Evolutionary conservation across 1,140 invertebrate species (phyloP), one percentile per base, ranked within the genome.

Genomic region (Phymorhynchus buccinoides): DNA sequence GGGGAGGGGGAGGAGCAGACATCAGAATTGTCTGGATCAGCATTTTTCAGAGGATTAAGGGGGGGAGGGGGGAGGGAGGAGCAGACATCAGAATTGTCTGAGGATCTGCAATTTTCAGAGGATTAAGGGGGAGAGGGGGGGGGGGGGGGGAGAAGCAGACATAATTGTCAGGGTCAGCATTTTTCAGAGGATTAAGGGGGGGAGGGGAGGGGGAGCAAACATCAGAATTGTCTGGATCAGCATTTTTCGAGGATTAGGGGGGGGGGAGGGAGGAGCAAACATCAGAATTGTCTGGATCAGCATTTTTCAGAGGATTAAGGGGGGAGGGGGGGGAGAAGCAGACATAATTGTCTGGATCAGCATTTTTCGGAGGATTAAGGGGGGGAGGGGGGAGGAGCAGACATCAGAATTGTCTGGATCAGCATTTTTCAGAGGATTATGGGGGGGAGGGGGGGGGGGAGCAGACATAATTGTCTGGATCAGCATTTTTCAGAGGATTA

Each of bases 211-310:
- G 14, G 18, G 3, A 22, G 42, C 22, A 52, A 9, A 80, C 48
- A 16, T 52, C 6, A 52, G 30, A 52, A 1, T 32, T 1, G 22
- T 48, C 14, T 14, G 48, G 12, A 2, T 18, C 12, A 18, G 48
- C 48, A 52, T 52, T 52, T 9, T 52, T 18, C 48, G 22, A 18
- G 71, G 1, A 42, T 32, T 71, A 18, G 32, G 16, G 14, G 32
- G 22, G 35, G 73, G 16, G 35, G 44, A 12, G 82, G 82, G 32
- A 79, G 83, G 9, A 80, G 84, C 7, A 62, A 84, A 52, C 14
- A 56, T 6, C 44, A 86, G 32, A 56, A 32, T 7, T 32, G 56
- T 84, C 44, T 52, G 41, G 48, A 52, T 7, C 48, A 22, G 7
- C 9, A 22, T 12, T 22, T 22, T 52, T 7, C 22, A 84, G 84